phyloP scores from a whole-genome alignment of 2,888 invertebrate genomes.

The Drosophila melanosoma region DNA sequence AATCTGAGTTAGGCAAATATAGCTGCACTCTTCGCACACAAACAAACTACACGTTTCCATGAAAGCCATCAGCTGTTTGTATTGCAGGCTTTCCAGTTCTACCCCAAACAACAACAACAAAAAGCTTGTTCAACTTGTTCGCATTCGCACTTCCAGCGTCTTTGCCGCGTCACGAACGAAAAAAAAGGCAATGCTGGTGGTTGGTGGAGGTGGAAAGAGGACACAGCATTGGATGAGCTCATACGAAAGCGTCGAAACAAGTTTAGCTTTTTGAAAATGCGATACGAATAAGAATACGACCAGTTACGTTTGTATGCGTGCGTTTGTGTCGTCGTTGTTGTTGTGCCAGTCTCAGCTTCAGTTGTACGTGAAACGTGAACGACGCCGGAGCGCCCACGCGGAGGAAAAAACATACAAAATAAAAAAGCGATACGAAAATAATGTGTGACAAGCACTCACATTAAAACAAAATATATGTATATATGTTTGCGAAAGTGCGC shows the following conservation, averaged over 20 bases:
- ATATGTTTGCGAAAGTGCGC: slow-evolving; percentile 20
- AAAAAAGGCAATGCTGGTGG: slow-evolving; percentile 44
- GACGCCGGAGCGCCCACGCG: slow-evolving; percentile 61
- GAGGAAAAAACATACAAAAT: slow-evolving; percentile 8
- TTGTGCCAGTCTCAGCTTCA: slow-evolving; percentile 64
- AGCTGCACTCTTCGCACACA: slow-evolving; percentile 41
- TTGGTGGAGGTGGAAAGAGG: slow-evolving; percentile 26
- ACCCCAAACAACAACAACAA: slow-evolving; percentile 43
- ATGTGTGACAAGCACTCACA: slow-evolving; percentile 49
- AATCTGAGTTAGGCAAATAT: slow-evolving; percentile 7
- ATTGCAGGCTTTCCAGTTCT: slow-evolving; percentile 52
- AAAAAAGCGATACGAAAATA: slow-evolving; percentile 39
- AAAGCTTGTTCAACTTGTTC: slow-evolving; percentile 57
- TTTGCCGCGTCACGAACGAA: slow-evolving; percentile 55
- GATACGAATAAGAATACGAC: slow-evolving; percentile 42
- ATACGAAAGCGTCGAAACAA: slow-evolving; percentile 72
- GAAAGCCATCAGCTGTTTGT: slow-evolving; percentile 51
- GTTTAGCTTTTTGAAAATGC: slow-evolving; percentile 73
- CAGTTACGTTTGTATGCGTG: slow-evolving; percentile 6
- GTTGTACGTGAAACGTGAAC: slow-evolving; percentile 64
- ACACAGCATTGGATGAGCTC: slow-evolving; percentile 70
- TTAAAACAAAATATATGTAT: slow-evolving; percentile 6
- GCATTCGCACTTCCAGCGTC: slow-evolving; percentile 66
- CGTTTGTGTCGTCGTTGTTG: slow-evolving; percentile 35
- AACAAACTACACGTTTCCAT: slow-evolving; percentile 12